Conservation (phyloP, 1,140 invertebrate species). For the Hestina assimilis region DNA sequence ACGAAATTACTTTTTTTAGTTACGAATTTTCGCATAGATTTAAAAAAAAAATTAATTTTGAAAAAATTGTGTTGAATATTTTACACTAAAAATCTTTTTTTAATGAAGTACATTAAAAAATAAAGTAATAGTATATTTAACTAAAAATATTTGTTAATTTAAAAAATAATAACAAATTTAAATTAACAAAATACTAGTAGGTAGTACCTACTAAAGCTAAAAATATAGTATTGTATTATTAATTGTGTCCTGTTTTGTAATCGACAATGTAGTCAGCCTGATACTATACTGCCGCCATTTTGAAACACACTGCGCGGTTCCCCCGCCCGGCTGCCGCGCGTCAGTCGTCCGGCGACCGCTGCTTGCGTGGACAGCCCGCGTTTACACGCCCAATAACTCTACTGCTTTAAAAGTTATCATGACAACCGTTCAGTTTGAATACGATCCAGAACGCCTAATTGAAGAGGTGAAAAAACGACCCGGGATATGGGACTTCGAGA, state of each 20-base stretch:
- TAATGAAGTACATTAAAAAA: too few species aligned
- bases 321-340: slow-evolving; percentile 63
- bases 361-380: slow-evolving; percentile 43
- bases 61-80: too few species aligned
- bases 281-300: slow-evolving; percentile 51
- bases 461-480: slow-evolving; percentile 64
- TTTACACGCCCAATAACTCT: slow-evolving; percentile 27
- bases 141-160: too few species aligned
- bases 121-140: too few species aligned
- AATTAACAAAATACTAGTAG: too few species aligned
- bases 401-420: not conserved
- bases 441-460: slow-evolving; percentile 62
- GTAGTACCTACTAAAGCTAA: too few species aligned
- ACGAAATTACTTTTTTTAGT: too few species aligned
- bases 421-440: slow-evolving; percentile 64
- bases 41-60: too few species aligned
- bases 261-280: slow-evolving; percentile 38
- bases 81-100: too few species aligned
- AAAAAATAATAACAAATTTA: too few species aligned
- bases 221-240: not conserved
- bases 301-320: slow-evolving; percentile 59
- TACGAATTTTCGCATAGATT: too few species aligned
- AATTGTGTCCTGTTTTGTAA: slow-evolving; percentile 19
- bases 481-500: slow-evolving; percentile 66
- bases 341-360: slow-evolving; percentile 63